Percentiles rank a stretch among this genome's conserved stretches.
Conservation (phyloP, 2,888 invertebrate species). For the Leptopilina syphax region DNA sequence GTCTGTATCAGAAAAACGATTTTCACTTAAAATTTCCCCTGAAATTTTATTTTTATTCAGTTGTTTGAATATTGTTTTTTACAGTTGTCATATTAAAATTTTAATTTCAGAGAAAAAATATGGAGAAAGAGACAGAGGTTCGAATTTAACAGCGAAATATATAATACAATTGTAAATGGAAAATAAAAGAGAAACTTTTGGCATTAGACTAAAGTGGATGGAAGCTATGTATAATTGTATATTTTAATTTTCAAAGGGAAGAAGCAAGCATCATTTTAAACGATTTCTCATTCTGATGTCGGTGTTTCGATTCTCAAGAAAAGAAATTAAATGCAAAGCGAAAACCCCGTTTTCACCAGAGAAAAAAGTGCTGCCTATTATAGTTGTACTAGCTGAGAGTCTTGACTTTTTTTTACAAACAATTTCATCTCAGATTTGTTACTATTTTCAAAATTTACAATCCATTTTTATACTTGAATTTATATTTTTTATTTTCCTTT, state of each 20-base stretch:
- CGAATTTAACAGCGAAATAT: too few species aligned
- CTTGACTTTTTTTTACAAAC: neutral
- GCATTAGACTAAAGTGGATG: too few species aligned
- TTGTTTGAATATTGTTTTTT: neutral
- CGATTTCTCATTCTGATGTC: neutral
- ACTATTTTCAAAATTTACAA: neutral
- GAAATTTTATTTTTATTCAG: slow-evolving; percentile 20
- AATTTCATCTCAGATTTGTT: slow-evolving; percentile 18
- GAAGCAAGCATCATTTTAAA: too few species aligned
- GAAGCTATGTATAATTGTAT: too few species aligned
- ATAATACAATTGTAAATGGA: too few species aligned
- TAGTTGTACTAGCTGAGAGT: slow-evolving; percentile 28
- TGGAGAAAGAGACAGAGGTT: too few species aligned
- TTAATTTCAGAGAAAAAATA: neutral
- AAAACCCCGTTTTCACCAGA: slow-evolving; percentile 22
- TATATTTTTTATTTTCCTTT: too few species aligned
- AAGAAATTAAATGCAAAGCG: slow-evolving; percentile 6
- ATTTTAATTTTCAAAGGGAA: too few species aligned
- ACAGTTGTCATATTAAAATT: neutral
- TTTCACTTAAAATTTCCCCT: slow-evolving; percentile 61
- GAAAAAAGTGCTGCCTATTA: slow-evolving; percentile 25
- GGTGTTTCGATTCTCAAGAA: neutral
- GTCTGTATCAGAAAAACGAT: slow-evolving; percentile 73
- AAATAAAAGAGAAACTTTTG: too few species aligned
- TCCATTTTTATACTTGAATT: neutral